Evolutionary conservation across 64 coral and sea anemone genomes (phyloP).

Genomic region (Montipora sp.): DNA sequence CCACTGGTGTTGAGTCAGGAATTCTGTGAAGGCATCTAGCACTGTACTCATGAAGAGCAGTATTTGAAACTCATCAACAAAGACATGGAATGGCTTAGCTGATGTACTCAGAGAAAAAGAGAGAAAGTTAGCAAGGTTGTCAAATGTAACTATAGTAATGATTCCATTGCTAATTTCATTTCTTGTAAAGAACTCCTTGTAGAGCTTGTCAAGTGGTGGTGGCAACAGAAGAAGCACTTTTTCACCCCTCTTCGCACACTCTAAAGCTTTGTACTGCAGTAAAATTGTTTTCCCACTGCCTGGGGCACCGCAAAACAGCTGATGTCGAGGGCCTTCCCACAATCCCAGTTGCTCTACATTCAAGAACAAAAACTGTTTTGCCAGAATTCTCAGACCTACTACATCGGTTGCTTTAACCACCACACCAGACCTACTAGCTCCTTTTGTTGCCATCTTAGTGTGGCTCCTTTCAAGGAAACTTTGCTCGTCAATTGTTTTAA

Average conservation of each 20-base stretch:
- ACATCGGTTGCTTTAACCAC: conserved; percentile 2
- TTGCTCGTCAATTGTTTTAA: conserved; percentile 59
- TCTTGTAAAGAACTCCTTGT: conserved; percentile 48
- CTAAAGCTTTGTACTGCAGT: conserved; percentile 55
- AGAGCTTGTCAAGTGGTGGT: conserved; percentile 33
- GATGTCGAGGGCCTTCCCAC: conserved; percentile 6
- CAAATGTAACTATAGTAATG: not conserved
- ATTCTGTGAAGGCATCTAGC: not conserved
- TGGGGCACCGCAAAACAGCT: conserved; percentile 35
- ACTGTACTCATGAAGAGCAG: not conserved
- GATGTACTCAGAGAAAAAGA: not conserved
- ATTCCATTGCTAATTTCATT: conserved; percentile 32
- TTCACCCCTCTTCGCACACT: conserved; percentile 54
- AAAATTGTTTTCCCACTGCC: conserved; percentile 65
- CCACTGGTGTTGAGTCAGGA: conserved; percentile 1
- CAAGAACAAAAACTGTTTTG: conserved; percentile 55
- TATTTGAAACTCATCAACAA: conserved; percentile 67
- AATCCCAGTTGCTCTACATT: conserved; percentile 36
- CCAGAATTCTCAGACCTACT: conserved; percentile 18
- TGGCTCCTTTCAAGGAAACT: conserved; percentile 40
- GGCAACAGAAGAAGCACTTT: conserved; percentile 29
- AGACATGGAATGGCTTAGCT: conserved; percentile 2
- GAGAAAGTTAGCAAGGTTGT: not conserved
- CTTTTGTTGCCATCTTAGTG: conserved; percentile 14
- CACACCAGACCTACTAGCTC: conserved; percentile 14